Evolutionary conservation across 2,888 invertebrate genomes (phyloP).

Genomic region (Epirrhoe alternata): DNA sequence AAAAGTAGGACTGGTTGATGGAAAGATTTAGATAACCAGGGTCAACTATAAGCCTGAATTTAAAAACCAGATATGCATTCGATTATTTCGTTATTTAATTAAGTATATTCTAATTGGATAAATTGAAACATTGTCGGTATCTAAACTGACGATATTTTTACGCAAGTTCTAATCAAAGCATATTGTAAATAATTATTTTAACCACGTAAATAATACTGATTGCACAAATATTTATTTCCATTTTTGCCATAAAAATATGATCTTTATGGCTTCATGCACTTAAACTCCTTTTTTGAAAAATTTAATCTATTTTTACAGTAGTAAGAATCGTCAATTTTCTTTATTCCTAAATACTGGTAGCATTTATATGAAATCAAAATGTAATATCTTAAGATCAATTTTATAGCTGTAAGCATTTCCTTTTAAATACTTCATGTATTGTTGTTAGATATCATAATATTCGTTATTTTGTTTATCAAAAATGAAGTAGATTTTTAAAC

Average conservation of each 20-base stretch:
- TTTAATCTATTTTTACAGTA: conserved; percentile 28
- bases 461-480: conserved; percentile 54
- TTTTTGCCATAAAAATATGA: conserved; percentile 10
- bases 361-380: conserved; percentile 51
- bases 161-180: not conserved
- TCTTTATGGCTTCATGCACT: conserved; percentile 17
- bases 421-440: conserved; percentile 38
- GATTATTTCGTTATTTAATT: not conserved
- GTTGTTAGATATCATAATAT: conserved; percentile 53
- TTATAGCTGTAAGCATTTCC: conserved; percentile 39
- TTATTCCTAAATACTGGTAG: conserved; percentile 40
- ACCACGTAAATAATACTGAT: not conserved
- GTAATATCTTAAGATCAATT: conserved; percentile 48
- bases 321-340: conserved; percentile 36
- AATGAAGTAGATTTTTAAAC: conserved; percentile 58
- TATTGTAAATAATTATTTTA: not conserved
- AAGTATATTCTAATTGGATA: too few species aligned
- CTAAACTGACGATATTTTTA: too few species aligned
- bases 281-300: conserved; percentile 13
- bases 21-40: not conserved
- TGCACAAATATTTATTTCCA: conserved; percentile 13
- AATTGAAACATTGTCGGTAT: too few species aligned
- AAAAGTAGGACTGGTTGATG: not conserved
- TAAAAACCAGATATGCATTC: conserved; percentile 23
- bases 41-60: conserved; percentile 1